phyloP scores from a whole-genome alignment of 2,113 vertebrate genomes.

The Enhydra lutris region DNA sequence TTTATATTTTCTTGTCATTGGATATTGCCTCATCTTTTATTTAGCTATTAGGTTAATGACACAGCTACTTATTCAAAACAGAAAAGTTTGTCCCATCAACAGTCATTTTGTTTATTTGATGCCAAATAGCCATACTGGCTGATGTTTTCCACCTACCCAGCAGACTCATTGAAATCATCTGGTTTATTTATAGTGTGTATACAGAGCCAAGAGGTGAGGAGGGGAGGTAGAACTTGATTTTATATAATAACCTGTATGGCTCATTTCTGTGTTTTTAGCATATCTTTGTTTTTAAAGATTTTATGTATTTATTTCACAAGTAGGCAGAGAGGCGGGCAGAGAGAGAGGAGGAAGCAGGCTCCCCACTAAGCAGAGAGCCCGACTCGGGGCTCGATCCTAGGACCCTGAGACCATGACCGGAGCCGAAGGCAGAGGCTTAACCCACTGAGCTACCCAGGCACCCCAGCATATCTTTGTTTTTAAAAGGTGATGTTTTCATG shows the following conservation, averaged over 20 bases:
- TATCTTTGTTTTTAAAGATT: neutral
- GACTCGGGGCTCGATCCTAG: fast-evolving
- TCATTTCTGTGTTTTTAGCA: neutral
- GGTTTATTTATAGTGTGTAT: neutral
- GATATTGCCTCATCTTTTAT: neutral
- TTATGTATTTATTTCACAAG: too few species aligned
- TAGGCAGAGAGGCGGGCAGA: too few species aligned
- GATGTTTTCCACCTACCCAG: neutral
- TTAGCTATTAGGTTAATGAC: neutral
- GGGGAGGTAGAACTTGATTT: neutral
- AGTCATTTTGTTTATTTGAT: neutral
- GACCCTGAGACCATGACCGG: too few species aligned
- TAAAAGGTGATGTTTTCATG: neutral
- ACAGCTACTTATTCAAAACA: neutral
- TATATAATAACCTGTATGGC: neutral
- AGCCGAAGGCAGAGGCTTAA: too few species aligned
- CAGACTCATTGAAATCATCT: neutral
- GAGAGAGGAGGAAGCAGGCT: too few species aligned
- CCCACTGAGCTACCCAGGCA: too few species aligned
- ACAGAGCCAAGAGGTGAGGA: neutral
- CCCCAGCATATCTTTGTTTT: neutral
- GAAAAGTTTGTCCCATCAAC: neutral
- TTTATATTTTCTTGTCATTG: neutral
- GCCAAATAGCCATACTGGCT: neutral
- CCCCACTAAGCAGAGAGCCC: too few species aligned